Base-by-base conservation (phyloP, 2,888 invertebrate species). In the Rotaria magnacalcarata region DNA sequence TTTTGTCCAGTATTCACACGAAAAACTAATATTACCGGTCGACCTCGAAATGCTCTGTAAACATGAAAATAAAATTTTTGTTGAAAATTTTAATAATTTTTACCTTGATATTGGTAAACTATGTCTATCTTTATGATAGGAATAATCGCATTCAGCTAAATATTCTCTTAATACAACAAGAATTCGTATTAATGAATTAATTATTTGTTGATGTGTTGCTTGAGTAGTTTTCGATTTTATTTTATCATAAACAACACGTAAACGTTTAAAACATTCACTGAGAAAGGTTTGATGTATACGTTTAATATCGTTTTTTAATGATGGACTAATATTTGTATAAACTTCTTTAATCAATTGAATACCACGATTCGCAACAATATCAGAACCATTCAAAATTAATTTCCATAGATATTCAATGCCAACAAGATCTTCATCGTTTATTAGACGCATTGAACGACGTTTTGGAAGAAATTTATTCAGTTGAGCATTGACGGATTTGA, bases 361-460 rank as follows among this genome's bases (percentile, higher is more conserved):
- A 41, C 96, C 97, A 89, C 96, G 94, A 89, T 94, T 94, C 21
- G 97, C 96, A 89, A 97, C 96, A 90, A 97, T 96, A 2, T 94
- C 94, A 88, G 96, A 95, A 88, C 95, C 94, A 43, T 96, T 88
- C 88, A 97, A 95, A 56, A 95, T 94, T 94, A 94, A 89, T 91
- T 95, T 93, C 97, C 97, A 97, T 89, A 97, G 93, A 92, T 97
- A 97, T 92, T 97, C 97, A 90, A 96, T 94, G 88, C 97, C 97
- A 90, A 96, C 96, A 89, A 97, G 93, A 93, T 97, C 96, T 88
- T 95, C 94, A 92, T 96, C 96, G 91, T 96, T 96, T 92, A 97
- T 94, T 88, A 90, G 88, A 87, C 89, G 89, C 34, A 94, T 94
- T 89, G 96, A 93, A 90, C 96, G 93, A 90, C 96, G 93, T 91